Percentiles rank a stretch among this genome's conserved stretches.
Conservation (phyloP, 1,140 invertebrate species). For the Cardiocondyla obscurior region DNA sequence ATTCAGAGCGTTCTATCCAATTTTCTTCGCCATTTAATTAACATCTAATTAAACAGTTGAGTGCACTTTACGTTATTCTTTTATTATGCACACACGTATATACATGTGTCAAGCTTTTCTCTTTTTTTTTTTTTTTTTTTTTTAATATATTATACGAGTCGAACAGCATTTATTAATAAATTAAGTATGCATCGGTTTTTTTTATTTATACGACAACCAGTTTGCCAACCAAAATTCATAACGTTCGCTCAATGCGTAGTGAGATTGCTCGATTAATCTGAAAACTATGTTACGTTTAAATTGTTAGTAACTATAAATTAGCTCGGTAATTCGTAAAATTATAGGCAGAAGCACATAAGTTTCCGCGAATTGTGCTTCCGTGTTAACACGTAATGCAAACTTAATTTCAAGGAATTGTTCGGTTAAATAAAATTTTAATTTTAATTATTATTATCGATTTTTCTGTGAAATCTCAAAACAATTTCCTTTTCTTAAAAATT, state of each 20-base stretch:
- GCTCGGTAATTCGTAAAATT: background rate
- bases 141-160: background rate
- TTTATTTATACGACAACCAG: background rate
- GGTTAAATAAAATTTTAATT: background rate
- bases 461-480: background rate
- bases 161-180: background rate
- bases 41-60: background rate
- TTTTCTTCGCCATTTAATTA: too few relatives aligned
- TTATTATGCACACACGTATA: background rate
- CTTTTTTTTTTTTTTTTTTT: background rate
- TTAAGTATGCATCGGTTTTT: background rate
- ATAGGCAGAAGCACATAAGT: constrained; percentile 3
- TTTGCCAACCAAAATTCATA: background rate
- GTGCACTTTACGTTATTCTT: background rate
- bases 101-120: too few relatives aligned
- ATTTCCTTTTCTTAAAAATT: background rate
- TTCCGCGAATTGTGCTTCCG: constrained; percentile 6
- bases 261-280: background rate
- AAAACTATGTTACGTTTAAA: background rate
- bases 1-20: background rate
- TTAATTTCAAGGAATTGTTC: background rate
- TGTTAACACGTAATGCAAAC: constrained; percentile 3
- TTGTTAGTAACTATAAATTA: background rate
- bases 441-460: background rate
- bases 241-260: background rate